Evolutionary conservation across 2,888 invertebrate genomes (phyloP).

Genomic region (Drosophila peninsularis): DNA sequence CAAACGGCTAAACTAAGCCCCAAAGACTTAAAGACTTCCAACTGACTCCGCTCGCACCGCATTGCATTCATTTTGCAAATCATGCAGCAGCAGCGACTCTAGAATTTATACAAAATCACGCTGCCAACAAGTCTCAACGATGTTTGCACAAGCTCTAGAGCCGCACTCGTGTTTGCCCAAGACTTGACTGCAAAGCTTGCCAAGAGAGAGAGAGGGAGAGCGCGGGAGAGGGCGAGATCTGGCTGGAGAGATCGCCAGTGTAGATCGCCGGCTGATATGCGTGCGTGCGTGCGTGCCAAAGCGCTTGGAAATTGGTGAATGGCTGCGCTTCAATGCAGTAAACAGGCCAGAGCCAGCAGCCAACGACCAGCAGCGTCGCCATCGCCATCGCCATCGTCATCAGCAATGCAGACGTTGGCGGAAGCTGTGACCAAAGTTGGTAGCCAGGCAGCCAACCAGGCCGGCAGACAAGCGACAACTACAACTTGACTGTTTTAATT

Average conservation of each 20-base stretch:
- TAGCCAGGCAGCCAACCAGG: constrained; percentile 32
- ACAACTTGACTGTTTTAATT: constrained; percentile 69
- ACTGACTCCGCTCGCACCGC: constrained; percentile 13
- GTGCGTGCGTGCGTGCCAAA: constrained; percentile 53
- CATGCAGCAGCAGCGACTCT: constrained; percentile 48
- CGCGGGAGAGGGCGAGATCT: constrained; percentile 13
- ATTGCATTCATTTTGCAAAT: constrained; percentile 72
- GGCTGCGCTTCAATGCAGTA: constrained; percentile 74
- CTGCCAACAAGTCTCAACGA: constrained; percentile 80
- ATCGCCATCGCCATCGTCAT: constrained; percentile 8
- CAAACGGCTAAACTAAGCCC: constrained; percentile 42
- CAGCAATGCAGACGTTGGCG: constrained; percentile 50
- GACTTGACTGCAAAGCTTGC: constrained; percentile 52
- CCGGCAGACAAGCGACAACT: constrained; percentile 45
- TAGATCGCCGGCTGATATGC: constrained; percentile 41
- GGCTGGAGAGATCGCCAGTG: constrained; percentile 31
- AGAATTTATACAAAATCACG: constrained; percentile 78
- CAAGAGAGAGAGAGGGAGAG: constrained; percentile 29
- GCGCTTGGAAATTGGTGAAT: constrained; percentile 69
- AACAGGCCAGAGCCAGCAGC: constrained; percentile 48
- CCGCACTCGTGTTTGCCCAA: constrained; percentile 70
- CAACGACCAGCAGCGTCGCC: constrained; percentile 5
- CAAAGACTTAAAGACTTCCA: constrained; percentile 8
- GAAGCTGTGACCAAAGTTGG: constrained; percentile 80
- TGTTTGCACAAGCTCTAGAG: constrained; percentile 72